phyloP scores from a whole-genome alignment of 2,888 invertebrate species.

The Drosophila sordidula region DNA sequence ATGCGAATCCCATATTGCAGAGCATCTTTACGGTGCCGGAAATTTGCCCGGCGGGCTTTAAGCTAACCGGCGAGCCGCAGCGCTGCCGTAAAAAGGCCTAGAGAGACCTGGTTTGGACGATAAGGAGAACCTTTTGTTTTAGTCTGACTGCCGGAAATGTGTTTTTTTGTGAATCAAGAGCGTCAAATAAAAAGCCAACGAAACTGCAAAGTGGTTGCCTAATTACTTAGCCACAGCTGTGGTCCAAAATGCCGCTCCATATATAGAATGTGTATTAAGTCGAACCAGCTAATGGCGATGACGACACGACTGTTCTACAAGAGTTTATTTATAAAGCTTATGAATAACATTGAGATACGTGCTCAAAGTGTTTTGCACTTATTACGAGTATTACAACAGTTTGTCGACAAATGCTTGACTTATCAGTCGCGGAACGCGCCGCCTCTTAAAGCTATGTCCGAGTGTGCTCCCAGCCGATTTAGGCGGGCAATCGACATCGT shows the following conservation, averaged over 20 bases:
- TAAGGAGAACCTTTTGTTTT: background rate
- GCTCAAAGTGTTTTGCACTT: constrained; percentile 1
- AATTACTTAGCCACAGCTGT: constrained; percentile 10
- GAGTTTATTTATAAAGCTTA: constrained; percentile 25
- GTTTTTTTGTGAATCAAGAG: background rate
- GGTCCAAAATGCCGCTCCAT: background rate
- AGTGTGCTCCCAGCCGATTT: constrained; percentile 4
- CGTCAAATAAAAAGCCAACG: constrained; percentile 1
- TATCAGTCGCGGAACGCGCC: background rate
- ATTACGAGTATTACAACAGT: background rate
- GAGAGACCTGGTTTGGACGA: background rate
- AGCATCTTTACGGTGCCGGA: constrained; percentile 34
- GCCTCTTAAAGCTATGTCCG: constrained; percentile 5
- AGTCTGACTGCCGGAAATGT: constrained; percentile 4
- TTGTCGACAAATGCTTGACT: constrained; percentile 1
- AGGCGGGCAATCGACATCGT: constrained; percentile 58
- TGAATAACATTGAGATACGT: constrained; percentile 22
- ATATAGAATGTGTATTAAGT: background rate
- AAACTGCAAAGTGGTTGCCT: constrained; percentile 1
- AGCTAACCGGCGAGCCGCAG: constrained; percentile 4
- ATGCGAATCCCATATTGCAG: constrained; percentile 1
- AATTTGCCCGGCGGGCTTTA: constrained; percentile 42
- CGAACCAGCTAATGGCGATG: background rate
- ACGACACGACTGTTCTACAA: constrained; percentile 1
- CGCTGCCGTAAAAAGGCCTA: constrained; percentile 49